Percentiles rank a stretch among this genome's conserved stretches.
Evolutionary conservation across 2,888 invertebrate genomes (phyloP).

Genomic region (Tipula helvola): DNA sequence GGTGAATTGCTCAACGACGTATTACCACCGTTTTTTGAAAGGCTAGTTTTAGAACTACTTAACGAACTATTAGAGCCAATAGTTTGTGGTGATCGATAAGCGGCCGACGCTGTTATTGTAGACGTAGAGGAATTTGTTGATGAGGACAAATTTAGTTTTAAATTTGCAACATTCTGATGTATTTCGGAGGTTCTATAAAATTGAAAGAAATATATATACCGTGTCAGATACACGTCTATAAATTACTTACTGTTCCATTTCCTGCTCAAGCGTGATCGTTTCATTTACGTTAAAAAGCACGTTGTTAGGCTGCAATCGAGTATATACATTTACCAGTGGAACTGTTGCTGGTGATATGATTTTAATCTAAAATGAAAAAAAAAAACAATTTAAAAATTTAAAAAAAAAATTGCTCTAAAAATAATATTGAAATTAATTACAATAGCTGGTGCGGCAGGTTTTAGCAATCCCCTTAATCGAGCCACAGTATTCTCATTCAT

Average conservation of each 20-base stretch:
- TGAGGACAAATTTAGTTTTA: background rate
- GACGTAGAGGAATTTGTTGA: background rate
- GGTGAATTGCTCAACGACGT: background rate
- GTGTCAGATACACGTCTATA: background rate
- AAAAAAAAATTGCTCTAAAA: background rate
- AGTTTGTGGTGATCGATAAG: background rate
- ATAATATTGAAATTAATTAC: background rate
- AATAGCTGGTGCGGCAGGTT: conserved; percentile 22
- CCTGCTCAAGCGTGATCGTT: conserved; percentile 49
- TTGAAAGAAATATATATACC: too few species aligned
- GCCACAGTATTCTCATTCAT: conserved; percentile 39
- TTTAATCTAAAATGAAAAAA: conserved; percentile 7
- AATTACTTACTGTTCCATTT: conserved; percentile 32
- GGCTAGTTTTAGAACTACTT: background rate
- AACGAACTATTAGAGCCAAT: background rate
- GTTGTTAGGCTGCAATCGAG: conserved; percentile 48
- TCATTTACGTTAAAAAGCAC: conserved; percentile 58
- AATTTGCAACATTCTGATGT: background rate
- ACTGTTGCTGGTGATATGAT: conserved; percentile 16
- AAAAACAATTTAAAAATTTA: background rate
- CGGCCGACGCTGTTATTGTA: background rate
- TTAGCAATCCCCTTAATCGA: conserved; percentile 45
- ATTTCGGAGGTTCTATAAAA: background rate
- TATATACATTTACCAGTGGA: conserved; percentile 52
- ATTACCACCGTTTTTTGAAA: background rate